Evolutionary conservation across 2,113 vertebrate species (phyloP), one percentile per base, ranked within the genome.

Genomic region (Gracilinanus agilis): DNA sequence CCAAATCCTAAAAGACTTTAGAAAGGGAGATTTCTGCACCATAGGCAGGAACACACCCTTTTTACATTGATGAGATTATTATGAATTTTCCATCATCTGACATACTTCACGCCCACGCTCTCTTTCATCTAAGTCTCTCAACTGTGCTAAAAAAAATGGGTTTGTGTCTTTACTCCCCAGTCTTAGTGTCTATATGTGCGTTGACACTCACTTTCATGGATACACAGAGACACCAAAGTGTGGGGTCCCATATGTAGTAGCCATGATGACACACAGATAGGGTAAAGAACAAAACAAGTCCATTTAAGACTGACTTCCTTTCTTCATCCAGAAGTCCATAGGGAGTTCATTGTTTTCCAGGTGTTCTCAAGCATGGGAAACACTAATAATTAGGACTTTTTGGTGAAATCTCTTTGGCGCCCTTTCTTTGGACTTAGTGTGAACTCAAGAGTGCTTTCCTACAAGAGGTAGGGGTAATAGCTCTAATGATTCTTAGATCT

Each of bases 1-100:
- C 92, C 96, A 96, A 97, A 97, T 97, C 97, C 96, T 97, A 98
- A 96, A 97, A 96, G 96, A 96, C 95, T 96, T 96, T 98, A 96
- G 96, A 97, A 94, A 96, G 94, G 92, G 96, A 93, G 94, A 93
- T 96, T 97, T 97, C 94, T 96, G 96, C 95, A 97, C 89, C 88
- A 97, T 53, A 93, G 96, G 96, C 97, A 96, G 92, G 96, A 98
- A 98, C 94, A 94, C 92, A 95, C 93, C 92, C 96, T 95, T 88
- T 97, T 97, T 89, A 94, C 95, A 95, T 91, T 97, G 96, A 83
- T 83, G 67, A 96, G 96, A 97, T 97, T 95, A 96, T 96, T 96
- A 96, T 56, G 55, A 96, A 88, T 91, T 93, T 67, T 96, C 67
- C 90, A 90, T 94, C 96, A 95, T 97, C 95, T 91, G 44, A 97